Base-by-base conservation (phyloP, 1,140 invertebrate species). In the Camponotus pennsylvanicus region DNA sequence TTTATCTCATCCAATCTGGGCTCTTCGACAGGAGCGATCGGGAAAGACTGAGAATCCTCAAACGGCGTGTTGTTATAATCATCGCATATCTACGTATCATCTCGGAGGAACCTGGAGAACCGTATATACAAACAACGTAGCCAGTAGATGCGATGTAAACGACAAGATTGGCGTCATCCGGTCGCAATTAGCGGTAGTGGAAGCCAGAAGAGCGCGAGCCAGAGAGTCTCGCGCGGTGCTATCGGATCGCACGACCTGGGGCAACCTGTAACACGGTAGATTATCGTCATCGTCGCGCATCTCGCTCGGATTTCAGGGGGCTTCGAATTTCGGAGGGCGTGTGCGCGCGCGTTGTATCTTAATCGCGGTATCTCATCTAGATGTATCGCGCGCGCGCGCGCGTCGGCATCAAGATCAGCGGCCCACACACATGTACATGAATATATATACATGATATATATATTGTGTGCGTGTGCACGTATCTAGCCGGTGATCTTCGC, bases 331-430 rank as follows among this genome's bases (percentile, higher is more conserved):
- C 90, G 91, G 92, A 86, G 91, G 92, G 88, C 92, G 49, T 52
- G 93, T 88, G 61, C 27, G 27, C 27, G 27, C 27, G 27, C 27
- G 27, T 27, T 94, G 42, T 94, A 95, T 94, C 94, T 95, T 92
- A 92, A 94, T 94, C 93, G 93, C 86, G 90, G 87, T 94, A 94
- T 95, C 94, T 95, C 92, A 95, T 95, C 94, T 92, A 94, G 94
- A 95, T 95, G 93, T 77, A 15, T 52, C 49, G 13, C 15, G 49
- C 49, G 42, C 42, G 42, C 42, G 49, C 45, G 45, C 45, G 49
- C 71, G 80, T 79, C 87, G 90, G 83, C 92, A 95, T 94, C 94
- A 92, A 94, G 94, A 95, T 95, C 91, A 91, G 13, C 52, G 32
- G 27, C 27, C 27, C 27, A 27, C 27, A 6, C 8, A 7, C 8